phyloP scores from a whole-genome alignment of 2,113 vertebrate species.

The Lophius piscatorius region DNA sequence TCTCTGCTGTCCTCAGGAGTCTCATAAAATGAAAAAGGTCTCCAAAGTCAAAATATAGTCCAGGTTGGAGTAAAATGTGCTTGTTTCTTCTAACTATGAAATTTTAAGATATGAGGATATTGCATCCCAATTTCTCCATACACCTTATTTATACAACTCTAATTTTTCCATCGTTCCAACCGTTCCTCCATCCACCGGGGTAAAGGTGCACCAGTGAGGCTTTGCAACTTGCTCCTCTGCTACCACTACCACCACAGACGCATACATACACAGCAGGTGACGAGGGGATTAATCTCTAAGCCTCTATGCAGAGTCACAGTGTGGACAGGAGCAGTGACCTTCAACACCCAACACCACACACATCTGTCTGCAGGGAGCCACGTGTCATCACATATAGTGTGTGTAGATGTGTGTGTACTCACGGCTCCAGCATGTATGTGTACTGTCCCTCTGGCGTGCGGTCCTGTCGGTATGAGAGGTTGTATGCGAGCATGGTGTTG shows the following conservation, averaged over 20 bases:
- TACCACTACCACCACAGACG: constrained; percentile 23
- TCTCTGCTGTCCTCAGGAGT: background rate
- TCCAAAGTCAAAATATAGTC: no score
- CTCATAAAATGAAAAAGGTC: background rate
- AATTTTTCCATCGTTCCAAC: background rate
- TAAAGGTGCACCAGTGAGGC: background rate
- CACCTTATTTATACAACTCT: background rate
- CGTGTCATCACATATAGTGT: background rate
- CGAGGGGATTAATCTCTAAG: constrained; percentile 69
- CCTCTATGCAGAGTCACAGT: constrained; percentile 38
- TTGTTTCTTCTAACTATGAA: no score
- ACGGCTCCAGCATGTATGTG: constrained; percentile 91
- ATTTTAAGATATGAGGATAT: background rate
- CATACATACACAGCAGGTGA: constrained; percentile 32
- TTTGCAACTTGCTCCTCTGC: constrained; percentile 22
- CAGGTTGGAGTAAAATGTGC: no score
- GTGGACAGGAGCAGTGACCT: constrained; percentile 59
- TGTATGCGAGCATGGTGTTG: constrained; percentile 93
- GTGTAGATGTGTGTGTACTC: constrained; percentile 73
- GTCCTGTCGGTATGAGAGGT: constrained; percentile 94
- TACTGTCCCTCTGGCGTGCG: constrained; percentile 92
- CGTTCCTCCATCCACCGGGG: constrained; percentile 12
- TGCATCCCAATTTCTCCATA: background rate
- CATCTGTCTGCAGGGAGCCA: constrained; percentile 27
- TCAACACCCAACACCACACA: constrained; percentile 49